phyloP scores from a whole-genome alignment of 2,797 vertebrate species.

The Chaetophractus vellerosus region DNA sequence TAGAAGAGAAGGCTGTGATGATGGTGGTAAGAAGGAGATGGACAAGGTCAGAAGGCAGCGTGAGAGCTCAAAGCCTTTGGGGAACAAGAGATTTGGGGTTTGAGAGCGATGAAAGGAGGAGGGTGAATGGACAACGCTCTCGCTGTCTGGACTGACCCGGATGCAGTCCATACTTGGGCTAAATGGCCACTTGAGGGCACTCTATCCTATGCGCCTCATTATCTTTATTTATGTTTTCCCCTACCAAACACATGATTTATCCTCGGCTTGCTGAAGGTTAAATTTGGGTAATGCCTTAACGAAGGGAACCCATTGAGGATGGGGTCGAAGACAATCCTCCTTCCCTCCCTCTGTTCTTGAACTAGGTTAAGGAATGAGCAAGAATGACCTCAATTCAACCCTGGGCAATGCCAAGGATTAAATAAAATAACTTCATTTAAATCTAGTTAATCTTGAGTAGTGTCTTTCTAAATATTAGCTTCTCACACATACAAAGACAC shows the following conservation, averaged over 20 bases:
- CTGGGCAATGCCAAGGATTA: constrained; percentile 25
- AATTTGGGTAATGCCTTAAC: constrained; percentile 9
- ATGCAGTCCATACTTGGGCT: neutral
- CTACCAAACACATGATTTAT: neutral
- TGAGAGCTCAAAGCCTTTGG: neutral
- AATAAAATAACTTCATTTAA: constrained; percentile 69
- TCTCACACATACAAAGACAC: neutral
- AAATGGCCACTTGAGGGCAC: constrained; percentile 72
- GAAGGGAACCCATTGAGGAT: neutral
- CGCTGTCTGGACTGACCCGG: neutral
- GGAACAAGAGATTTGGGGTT: neutral
- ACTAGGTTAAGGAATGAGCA: constrained; percentile 65
- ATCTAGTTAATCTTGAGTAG: constrained; percentile 42
- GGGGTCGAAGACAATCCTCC: neutral
- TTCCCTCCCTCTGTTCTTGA: constrained; percentile 39
- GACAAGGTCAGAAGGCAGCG: neutral
- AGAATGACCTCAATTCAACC: constrained; percentile 65
- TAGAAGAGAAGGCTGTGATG: neutral
- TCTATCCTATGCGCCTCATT: neutral
- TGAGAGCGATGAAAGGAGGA: neutral
- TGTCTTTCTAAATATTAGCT: neutral
- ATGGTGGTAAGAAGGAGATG: neutral
- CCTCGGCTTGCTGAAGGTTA: constrained; percentile 42
- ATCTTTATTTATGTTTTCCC: neutral
- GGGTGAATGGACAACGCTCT: neutral